Evolutionary conservation across 2,888 invertebrate genomes (phyloP), one percentile per base, ranked within the genome.

Genomic region (Monochamus alternatus): DNA sequence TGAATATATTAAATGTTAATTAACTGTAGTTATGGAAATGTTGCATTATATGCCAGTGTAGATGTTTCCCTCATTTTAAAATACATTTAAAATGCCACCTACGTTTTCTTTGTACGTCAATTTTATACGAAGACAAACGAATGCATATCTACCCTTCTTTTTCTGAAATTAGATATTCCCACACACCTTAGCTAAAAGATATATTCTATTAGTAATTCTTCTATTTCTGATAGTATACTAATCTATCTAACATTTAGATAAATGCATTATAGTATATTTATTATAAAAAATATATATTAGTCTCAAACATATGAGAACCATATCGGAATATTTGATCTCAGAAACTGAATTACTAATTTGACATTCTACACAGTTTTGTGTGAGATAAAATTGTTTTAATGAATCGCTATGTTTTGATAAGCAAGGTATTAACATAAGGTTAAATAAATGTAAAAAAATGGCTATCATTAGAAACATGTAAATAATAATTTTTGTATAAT

Each of bases 401-500:
- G 31, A 4, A 30, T 52, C 51, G 12, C 32, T 32, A 43, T 22
- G 52, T 66, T 52, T 66, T 66, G 66, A 66, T 66, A 66, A 65
- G 12, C 12, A 52, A 7, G 12, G 3, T 52, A 51, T 51, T 66
- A 52, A 47, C 44, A 64, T 31, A 3, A 12, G 30, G 2, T 51
- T 68, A 68, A 67, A 59, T 71, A 63, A 52, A 51, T 71, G 63
- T 62, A n/a, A 63, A 62, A 72, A 38, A 64, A 64, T 38, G 44
- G 3, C n/a, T 72, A 69, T 12, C 44, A 47, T 31, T 47, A 14
- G n/a, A 60, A 7, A 38, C 43, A 7, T 68, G 65, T 73, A 73
- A 47, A 74, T 74, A 74, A 31, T 73, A 52, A n/a, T n/a, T n/a
- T 62, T 75, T 79, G 77, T 79, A 79, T 58, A n/a, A 77, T 74